phyloP scores from a whole-genome alignment of 2,797 vertebrate genomes.

The Hippocampus kuda region DNA sequence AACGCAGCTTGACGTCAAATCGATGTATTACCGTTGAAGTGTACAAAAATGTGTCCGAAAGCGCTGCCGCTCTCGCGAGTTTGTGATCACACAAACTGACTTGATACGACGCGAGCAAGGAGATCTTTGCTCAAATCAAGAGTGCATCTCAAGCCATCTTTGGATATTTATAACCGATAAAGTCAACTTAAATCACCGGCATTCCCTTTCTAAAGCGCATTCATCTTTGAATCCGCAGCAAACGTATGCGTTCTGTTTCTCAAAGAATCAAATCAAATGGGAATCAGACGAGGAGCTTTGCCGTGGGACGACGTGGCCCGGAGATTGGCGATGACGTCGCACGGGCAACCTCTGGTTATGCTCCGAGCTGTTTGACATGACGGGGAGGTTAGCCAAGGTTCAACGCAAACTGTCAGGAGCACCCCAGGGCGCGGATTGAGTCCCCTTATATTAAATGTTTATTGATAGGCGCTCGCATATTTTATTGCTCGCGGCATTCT shows the following conservation, averaged over 20 bases:
- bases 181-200: constrained; percentile 42
- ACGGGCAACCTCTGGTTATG: constrained; percentile 53
- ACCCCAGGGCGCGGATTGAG: constrained; percentile 37
- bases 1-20: background rate
- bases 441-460: constrained; percentile 18
- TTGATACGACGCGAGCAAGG: background rate
- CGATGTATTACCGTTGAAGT: background rate
- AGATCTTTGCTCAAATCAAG: constrained; percentile 17
- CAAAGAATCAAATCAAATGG: constrained; percentile 14
- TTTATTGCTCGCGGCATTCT: constrained; percentile 26
- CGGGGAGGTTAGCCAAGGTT: constrained; percentile 58
- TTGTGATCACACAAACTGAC: constrained; percentile 1
- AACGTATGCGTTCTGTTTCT: constrained; percentile 26
- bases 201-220: constrained; percentile 33
- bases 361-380: constrained; percentile 52
- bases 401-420: constrained; percentile 40
- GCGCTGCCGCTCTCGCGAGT: background rate
- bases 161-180: constrained; percentile 41
- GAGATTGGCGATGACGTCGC: constrained; percentile 58
- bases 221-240: constrained; percentile 29
- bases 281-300: constrained; percentile 39
- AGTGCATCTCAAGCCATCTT: constrained; percentile 28
- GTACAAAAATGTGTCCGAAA: background rate
- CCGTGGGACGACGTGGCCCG: constrained; percentile 47
- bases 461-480: constrained; percentile 45